phyloP scores from a whole-genome alignment of 2,797 vertebrate genomes.

The Astyanax mexicanus region DNA sequence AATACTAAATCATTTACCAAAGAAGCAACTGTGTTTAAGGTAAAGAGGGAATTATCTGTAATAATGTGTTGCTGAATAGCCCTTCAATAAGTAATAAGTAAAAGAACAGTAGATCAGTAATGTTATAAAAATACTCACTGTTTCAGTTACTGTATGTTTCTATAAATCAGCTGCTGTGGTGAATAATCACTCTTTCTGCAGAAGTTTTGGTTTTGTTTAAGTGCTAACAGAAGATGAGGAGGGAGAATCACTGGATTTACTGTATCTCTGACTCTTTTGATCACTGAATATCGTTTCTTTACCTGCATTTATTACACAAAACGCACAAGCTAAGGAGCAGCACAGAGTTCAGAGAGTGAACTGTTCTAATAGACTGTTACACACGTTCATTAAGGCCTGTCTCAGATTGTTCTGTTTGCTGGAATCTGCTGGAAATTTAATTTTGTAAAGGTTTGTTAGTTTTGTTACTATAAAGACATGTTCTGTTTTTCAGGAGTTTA shows the following conservation, averaged over 20 bases:
- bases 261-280: background rate
- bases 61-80: too few species aligned
- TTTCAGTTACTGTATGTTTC: background rate
- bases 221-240: background rate
- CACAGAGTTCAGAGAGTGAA: background rate
- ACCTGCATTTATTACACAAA: background rate
- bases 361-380: background rate
- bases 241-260: background rate
- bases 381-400: background rate
- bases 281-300: background rate
- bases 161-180: background rate
- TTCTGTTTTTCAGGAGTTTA: background rate
- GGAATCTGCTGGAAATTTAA: background rate
- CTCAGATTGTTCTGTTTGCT: background rate
- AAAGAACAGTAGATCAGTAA: background rate
- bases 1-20: too few species aligned
- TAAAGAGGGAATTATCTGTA: too few species aligned
- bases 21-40: too few species aligned
- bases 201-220: background rate
- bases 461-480: background rate
- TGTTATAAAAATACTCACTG: background rate
- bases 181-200: background rate
- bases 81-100: background rate
- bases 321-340: background rate
- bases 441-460: background rate